These are phyloP conservation scores for Pseudorhiza aurosa DNA, from an alignment of 30 jellyfish, hydroid and myxozoan species.

Conservation along the genomic window DNA sequence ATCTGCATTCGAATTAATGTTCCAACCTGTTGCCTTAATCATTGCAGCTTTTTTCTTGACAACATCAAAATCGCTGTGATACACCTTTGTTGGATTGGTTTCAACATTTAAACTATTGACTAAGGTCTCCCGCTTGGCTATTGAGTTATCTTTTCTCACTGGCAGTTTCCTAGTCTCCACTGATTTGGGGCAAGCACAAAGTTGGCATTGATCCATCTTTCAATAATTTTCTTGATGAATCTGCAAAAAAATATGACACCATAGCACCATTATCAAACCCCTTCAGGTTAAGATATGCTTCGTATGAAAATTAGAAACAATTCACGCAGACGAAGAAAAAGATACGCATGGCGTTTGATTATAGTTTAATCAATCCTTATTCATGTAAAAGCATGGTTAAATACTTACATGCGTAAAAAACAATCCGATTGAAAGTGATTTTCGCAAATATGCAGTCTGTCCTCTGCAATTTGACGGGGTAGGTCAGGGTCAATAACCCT, in stretches of 20 bases:
- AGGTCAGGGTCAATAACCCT: constrained; percentile 54
- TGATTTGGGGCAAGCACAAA: not conserved
- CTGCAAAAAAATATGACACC: too few relatives aligned
- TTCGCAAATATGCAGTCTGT: constrained; percentile 54
- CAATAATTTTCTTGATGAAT: not conserved
- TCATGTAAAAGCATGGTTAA: too few relatives aligned
- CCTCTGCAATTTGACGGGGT: constrained; percentile 36
- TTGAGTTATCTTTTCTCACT: not conserved
- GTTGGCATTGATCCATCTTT: constrained; percentile 16
- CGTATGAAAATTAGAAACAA: too few relatives aligned
- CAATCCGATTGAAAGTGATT: constrained; percentile 40
- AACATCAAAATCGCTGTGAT: constrained; percentile 12
- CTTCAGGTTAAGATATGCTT: too few relatives aligned
- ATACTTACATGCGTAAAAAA: too few relatives aligned
- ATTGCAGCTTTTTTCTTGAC: not conserved
- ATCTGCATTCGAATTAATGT: not conserved
- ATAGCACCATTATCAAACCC: too few relatives aligned
- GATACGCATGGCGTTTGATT: too few relatives aligned
- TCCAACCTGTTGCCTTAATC: constrained; percentile 2
- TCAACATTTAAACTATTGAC: not conserved
- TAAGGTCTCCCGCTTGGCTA: not conserved
- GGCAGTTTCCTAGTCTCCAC: not conserved
- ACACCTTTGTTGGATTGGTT: not conserved
- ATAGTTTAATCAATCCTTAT: too few relatives aligned
- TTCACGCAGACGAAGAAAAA: too few relatives aligned